A percentile compares a stretch with the other conserved stretches of the same genome.
These are phyloP conservation scores for Neuroscelio doddi DNA, from an alignment of 2,888 invertebrate species.

Conservation along the genomic window DNA sequence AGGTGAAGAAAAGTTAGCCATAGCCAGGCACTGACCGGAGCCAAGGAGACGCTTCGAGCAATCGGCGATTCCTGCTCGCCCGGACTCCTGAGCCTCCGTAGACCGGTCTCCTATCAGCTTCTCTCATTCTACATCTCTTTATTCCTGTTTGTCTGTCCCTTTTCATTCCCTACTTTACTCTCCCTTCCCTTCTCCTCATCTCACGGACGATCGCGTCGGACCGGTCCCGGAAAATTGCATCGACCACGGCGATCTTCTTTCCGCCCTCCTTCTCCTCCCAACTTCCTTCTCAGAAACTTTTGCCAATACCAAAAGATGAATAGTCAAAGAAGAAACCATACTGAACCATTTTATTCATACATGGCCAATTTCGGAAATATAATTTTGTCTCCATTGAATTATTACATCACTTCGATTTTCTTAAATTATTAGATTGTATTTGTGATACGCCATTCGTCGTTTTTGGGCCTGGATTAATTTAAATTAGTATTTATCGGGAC, in stretches of 20 bases:
- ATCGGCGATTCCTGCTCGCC: slow-evolving; percentile 61
- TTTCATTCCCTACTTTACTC: slow-evolving; percentile 24
- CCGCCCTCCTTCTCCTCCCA: neutral
- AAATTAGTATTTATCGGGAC: slow-evolving; percentile 25
- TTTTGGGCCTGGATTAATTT: too few relatives aligned
- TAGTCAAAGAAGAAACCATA: slow-evolving; percentile 12
- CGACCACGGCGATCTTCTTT: slow-evolving; percentile 16
- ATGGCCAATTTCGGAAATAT: too few relatives aligned
- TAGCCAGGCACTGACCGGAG: slow-evolving; percentile 66
- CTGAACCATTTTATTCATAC: too few relatives aligned
- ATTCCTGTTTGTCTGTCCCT: slow-evolving; percentile 16
- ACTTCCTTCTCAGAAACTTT: slow-evolving; percentile 12
- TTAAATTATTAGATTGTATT: too few relatives aligned
- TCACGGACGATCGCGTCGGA: slow-evolving; percentile 52
- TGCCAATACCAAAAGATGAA: slow-evolving; percentile 7
- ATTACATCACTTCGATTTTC: too few relatives aligned
- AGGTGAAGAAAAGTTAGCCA: slow-evolving; percentile 70
- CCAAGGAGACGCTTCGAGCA: slow-evolving; percentile 64
- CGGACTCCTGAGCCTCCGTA: slow-evolving; percentile 53
- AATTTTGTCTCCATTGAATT: too few relatives aligned
- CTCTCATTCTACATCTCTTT: slow-evolving; percentile 14
- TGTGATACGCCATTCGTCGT: too few relatives aligned
- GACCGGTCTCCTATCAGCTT: slow-evolving; percentile 49
- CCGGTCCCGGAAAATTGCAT: slow-evolving; percentile 63
- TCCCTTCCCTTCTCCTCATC: too few relatives aligned